A percentile compares a stretch with the other conserved stretches of the same genome.
Conservation (phyloP, 2,888 invertebrate species). For the Campoletis raptor region DNA sequence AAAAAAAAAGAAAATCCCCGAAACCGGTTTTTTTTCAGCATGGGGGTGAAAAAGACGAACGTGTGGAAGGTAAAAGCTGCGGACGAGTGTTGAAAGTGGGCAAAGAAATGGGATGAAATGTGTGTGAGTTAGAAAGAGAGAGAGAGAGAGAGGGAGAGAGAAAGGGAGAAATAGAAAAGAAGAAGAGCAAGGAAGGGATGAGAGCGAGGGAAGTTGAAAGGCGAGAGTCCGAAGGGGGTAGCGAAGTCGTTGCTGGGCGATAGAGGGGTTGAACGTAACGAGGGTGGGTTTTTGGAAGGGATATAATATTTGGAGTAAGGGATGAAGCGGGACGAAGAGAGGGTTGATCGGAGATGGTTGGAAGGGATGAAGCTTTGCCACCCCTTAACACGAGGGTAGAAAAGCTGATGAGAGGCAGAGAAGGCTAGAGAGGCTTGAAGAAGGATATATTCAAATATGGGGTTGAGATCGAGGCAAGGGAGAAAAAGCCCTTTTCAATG, state of each 20-base stretch:
- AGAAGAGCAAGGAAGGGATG: slow-evolving; percentile 22
- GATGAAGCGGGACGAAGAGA: background rate
- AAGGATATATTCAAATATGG: slow-evolving; percentile 28
- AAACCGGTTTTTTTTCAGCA: background rate
- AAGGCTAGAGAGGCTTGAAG: background rate
- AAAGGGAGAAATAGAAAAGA: slow-evolving; percentile 2
- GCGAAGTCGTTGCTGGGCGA: slow-evolving; percentile 60
- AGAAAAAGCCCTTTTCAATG: slow-evolving; percentile 28
- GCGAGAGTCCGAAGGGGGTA: slow-evolving; percentile 63
- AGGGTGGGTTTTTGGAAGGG: slow-evolving; percentile 19
- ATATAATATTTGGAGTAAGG: background rate
- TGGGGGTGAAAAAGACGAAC: background rate
- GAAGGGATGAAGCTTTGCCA: background rate
- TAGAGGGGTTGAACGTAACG: slow-evolving; percentile 58
- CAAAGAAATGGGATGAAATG: background rate
- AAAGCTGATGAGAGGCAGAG: slow-evolving; percentile 23
- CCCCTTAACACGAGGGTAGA: slow-evolving; percentile 8
- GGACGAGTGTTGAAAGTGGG: background rate
- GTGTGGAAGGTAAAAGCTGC: slow-evolving; percentile 1
- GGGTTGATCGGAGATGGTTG: background rate
- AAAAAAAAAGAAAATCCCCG: background rate
- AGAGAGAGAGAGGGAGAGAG: slow-evolving; percentile 1
- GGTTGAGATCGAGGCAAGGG: slow-evolving; percentile 29
- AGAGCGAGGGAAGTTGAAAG: slow-evolving; percentile 18
- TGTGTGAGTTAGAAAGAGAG: background rate